Base-by-base conservation (phyloP, 1,140 invertebrate species). In the Megathymus violae region DNA sequence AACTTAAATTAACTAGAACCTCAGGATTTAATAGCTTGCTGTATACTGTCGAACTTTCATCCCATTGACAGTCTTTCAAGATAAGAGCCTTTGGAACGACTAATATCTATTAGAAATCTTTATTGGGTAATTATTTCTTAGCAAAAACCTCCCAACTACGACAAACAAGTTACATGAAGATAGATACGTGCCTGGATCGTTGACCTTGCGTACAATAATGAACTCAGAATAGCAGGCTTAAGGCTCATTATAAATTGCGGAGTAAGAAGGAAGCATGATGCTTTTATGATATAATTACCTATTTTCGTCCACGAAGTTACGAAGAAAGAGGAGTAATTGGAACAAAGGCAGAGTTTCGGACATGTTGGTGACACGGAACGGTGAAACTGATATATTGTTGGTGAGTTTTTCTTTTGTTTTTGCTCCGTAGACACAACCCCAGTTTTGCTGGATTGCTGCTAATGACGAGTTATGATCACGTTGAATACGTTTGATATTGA, bases 61-160 rank as follows among this genome's bases (percentile, higher is more conserved):
- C 11, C 22, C 52, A 31, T 25, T 31, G 25, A 44, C 40, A 31
- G 25, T 25, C 34, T 36, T 40, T 44, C 48, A 25, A 47, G 48
- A 54, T 63, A 63, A 63, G 31, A 56, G 41, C 19, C 19, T 63
- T 63, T 27, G 19, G 61, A 54, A 38, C 52, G 44, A 56, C 38
- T 56, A 56, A 51, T 46, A 52, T 44, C 40, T 63, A 63, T 63
- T 44, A 47, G 50, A 52, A 52, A 64, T 64, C 51, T 64, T 64
- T 64, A 64, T 64, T 64, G 27, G 51, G 62, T 64, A 58, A 64
- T 64, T 64, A 58, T 64, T 64, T 64, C 50, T 64, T 59, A 59
- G 54, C 46, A 43, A 59, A 59, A 46, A 59, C 27, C 43, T 59
- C 11, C 54, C 41, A 43, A 56, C 38, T 54, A n/a, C 38, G 27